Base-by-base conservation (phyloP, 2,888 invertebrate species). In the Heterodera filipjevi region DNA sequence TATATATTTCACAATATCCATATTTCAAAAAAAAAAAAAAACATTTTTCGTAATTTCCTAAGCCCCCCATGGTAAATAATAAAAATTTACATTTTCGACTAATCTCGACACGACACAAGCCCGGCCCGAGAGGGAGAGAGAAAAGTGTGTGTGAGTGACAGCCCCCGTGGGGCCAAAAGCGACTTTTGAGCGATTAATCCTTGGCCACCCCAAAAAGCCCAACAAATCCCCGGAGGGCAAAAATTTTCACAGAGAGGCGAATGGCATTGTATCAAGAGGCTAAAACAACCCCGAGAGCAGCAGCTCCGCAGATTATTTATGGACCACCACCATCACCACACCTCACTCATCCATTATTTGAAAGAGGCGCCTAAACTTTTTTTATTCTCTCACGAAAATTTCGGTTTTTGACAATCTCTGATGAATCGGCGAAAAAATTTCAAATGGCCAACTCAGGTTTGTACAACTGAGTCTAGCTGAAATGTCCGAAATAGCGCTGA, bases 101-200 rank as follows among this genome's bases (percentile, higher is more conserved):
- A 59, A 59, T 59, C 59, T 59, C 59, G 59, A 59, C 59, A 53
- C 16, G 19, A 5, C 5, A 39, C 39, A 39, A 39, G 39, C 46
- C 46, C 46, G 16, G 46, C 19, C 16, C 12, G 46, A 49, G 59
- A n/a, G 5, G n/a, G n/a, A n/a, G n/a, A n/a, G n/a, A n/a, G n/a
- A n/a, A n/a, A n/a, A n/a, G n/a, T n/a, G 59, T 8, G 27, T 6
- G 39, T 39, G 27, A 59, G n/a, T 59, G 59, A 59, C 59, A 59
- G 59, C 59, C n/a, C 59, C 27, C 27, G n/a, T 6, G 59, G 59
- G n/a, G 59, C 22, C n/a, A 10, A 59, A 59, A 59, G 59, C 59
- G 59, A 59, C 59, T 59, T 59, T 59, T 59, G 59, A 59, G 59
- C 59, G 59, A 59, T 59, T 59, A 59, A 59, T 59, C 59, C 59